These are phyloP conservation scores for Metalampra italica DNA, from an alignment of 2,888 invertebrate genomes.

Conservation along the genomic window DNA sequence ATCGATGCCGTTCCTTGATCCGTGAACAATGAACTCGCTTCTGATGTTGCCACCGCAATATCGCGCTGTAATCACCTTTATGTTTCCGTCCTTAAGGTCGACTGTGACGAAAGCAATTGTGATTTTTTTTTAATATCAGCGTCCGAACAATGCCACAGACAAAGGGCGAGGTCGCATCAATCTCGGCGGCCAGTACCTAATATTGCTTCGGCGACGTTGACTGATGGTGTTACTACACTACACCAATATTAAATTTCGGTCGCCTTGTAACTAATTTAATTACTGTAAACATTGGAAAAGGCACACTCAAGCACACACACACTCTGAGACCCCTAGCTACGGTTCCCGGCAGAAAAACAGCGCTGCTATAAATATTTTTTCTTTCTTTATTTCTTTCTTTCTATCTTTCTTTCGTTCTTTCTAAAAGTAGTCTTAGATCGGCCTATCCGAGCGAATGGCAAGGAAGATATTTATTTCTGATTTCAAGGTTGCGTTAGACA, in stretches of 20 bases:
- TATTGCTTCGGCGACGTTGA: conserved; percentile 28
- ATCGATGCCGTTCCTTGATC: background rate
- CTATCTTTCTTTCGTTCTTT: no score
- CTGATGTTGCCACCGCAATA: background rate
- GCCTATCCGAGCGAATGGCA: no score
- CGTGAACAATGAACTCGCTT: background rate
- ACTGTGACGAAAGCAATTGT: background rate
- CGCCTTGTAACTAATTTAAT: conserved; percentile 20
- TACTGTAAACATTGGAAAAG: no score
- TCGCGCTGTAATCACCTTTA: background rate
- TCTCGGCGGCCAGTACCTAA: conserved; percentile 17
- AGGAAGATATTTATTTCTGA: no score
- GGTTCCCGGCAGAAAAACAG: no score
- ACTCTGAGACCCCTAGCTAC: no score
- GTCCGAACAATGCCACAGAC: conserved; percentile 23
- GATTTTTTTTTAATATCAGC: conserved; percentile 24
- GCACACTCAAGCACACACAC: no score
- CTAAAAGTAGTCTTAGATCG: no score
- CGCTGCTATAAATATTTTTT: no score
- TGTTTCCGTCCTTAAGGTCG: background rate
- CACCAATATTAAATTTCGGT: conserved; percentile 26
- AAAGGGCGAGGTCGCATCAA: conserved; percentile 24
- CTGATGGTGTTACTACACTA: conserved; percentile 19
- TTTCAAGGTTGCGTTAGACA: no score
- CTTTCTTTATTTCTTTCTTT: no score